phyloP scores from a whole-genome alignment of 2,113 vertebrate genomes.

The Grammomys dolichurus region DNA sequence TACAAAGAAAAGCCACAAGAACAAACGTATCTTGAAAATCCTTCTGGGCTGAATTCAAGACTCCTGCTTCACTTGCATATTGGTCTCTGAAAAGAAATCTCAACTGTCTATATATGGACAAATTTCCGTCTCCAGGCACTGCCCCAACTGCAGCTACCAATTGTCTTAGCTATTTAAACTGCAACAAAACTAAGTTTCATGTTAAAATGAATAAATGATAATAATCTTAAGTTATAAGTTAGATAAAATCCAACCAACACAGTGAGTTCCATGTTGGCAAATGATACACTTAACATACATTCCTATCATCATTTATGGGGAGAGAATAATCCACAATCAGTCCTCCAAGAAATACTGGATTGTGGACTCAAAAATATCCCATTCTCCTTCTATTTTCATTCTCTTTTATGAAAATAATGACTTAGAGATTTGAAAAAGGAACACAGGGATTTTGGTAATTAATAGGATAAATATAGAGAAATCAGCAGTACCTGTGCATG shows the following conservation, averaged over 20 bases:
- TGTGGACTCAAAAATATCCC: background rate
- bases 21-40: background rate
- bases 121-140: background rate
- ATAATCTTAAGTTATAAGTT: background rate
- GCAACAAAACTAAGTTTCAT: background rate
- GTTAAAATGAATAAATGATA: background rate
- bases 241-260: background rate
- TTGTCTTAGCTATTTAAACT: background rate
- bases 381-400: background rate
- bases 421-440: constrained; percentile 37
- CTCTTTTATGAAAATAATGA: constrained; percentile 24
- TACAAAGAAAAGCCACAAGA: background rate
- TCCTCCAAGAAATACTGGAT: background rate
- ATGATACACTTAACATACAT: background rate
- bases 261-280: background rate
- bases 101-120: too few species aligned
- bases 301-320: background rate
- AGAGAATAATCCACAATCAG: background rate
- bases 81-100: background rate
- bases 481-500: constrained; percentile 40
- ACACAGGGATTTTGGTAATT: background rate
- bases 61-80: background rate
- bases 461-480: constrained; percentile 52
- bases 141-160: background rate
- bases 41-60: background rate